Evolutionary conservation across 1,140 invertebrate species (phyloP), one percentile per base, ranked within the genome.

Genomic region (Drosophila kurseongensis): DNA sequence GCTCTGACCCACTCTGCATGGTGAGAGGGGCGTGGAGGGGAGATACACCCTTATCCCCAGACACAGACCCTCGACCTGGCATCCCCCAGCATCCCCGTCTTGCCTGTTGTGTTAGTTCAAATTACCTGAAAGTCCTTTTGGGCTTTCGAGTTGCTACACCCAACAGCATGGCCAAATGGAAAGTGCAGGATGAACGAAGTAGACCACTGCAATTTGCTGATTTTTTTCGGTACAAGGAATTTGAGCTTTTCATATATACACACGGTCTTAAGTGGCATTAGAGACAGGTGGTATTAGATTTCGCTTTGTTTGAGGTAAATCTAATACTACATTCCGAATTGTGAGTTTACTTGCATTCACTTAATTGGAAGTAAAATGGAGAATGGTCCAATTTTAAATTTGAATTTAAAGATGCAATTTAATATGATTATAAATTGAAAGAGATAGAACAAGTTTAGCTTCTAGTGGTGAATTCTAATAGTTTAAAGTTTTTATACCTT

Each of bases 121-220:
- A 86, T 88, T 86, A 83, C 76, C 84, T 73, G 79, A 78, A 77
- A 76, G 76, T 86, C 80, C 79, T 76, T 76, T 51, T 79, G 76
- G 84, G 75, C 59, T 77, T 89, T 83, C 40, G 32, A 59, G 59
- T 47, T 78, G 63, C 69, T 66, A 47, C 71, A 59, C 14, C 23
- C 12, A 69, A 54, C 61, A 52, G 41, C 48, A 75, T 16, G 52
- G 44, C 27, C 7, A 29, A 52, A 40, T 4, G 40, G 36, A 23
- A 12, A n/a, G 44, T 23, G 32, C 10, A 4, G 47, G 27, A 10
- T n/a, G 18, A 29, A 16, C 13, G 16, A 10, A 38, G 61, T 57
- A 55, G 67, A 48, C 67, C 35, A 71, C 65, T 71, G 68, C 68
- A 71, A 72, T 72, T 72, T 72, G 66, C 66, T 50, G 65, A 72